phyloP scores from a whole-genome alignment of 2,888 invertebrate genomes.

The Lasius fuliginosus region DNA sequence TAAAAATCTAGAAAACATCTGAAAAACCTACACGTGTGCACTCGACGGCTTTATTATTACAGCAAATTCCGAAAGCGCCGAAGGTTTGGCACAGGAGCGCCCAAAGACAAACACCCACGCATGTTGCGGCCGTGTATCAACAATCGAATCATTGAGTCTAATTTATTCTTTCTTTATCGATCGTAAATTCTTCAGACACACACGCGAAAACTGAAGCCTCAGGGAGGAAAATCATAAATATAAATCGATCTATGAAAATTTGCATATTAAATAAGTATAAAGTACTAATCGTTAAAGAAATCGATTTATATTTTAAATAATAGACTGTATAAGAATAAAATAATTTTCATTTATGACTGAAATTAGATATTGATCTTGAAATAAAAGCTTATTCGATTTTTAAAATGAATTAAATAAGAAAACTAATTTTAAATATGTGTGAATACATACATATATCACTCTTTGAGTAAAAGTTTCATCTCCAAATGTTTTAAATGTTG shows the following conservation, averaged over 20 bases:
- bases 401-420: background rate
- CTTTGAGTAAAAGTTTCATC: background rate
- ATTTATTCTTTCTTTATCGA: background rate
- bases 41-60: slow-evolving; percentile 56
- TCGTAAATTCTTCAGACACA: background rate
- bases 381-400: background rate
- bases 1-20: slow-evolving; percentile 3
- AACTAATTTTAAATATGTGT: background rate
- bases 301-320: background rate
- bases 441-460: background rate
- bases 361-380: background rate
- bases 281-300: background rate
- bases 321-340: background rate
- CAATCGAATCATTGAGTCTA: slow-evolving; percentile 16
- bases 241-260: background rate
- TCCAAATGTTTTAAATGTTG: background rate
- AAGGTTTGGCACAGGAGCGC: slow-evolving; percentile 20
- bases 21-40: slow-evolving; percentile 13
- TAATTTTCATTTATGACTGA: background rate
- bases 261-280: background rate
- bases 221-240: background rate
- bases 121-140: slow-evolving; percentile 18
- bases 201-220: background rate
- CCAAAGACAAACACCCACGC: slow-evolving; percentile 27
- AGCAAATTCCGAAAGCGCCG: slow-evolving; percentile 29